These are phyloP conservation scores for Chelonus formosanus DNA, from an alignment of 2,888 invertebrate genomes.

Conservation along the genomic window DNA sequence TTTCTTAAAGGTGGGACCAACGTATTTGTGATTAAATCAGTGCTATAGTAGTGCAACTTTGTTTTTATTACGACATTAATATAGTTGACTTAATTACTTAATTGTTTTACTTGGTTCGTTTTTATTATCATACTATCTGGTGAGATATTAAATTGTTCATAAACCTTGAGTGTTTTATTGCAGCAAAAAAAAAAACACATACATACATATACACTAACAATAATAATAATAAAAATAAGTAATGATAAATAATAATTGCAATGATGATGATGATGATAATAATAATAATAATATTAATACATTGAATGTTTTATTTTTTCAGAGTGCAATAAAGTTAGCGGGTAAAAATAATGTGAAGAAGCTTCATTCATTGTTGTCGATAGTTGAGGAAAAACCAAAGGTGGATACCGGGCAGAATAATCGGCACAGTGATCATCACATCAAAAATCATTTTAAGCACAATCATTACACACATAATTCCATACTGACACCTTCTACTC, in stretches of 20 bases:
- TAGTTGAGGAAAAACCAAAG: conserved; percentile 70
- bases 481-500: conserved; percentile 63
- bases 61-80: conserved; percentile 27
- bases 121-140: conserved; percentile 5
- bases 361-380: conserved; percentile 67
- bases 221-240: no score
- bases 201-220: no score
- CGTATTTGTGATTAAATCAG: conserved; percentile 38
- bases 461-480: conserved; percentile 64
- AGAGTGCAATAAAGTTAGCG: conserved; percentile 71
- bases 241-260: conserved; percentile 8
- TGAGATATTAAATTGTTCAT: conserved; percentile 9
- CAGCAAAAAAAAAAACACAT: not conserved
- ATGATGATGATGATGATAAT: no score
- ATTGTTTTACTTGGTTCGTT: conserved; percentile 11
- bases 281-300: no score
- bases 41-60: conserved; percentile 39
- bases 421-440: conserved; percentile 65
- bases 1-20: conserved; percentile 16
- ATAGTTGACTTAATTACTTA: conserved; percentile 17
- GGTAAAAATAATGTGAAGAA: conserved; percentile 71
- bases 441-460: conserved; percentile 64
- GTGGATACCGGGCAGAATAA: conserved; percentile 69
- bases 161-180: conserved; percentile 10
- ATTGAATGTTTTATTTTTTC: conserved; percentile 44